Percentiles rank a stretch among this genome's conserved stretches.
phyloP scores from a whole-genome alignment of 2,888 invertebrate species.

The Tridacna crocea region DNA sequence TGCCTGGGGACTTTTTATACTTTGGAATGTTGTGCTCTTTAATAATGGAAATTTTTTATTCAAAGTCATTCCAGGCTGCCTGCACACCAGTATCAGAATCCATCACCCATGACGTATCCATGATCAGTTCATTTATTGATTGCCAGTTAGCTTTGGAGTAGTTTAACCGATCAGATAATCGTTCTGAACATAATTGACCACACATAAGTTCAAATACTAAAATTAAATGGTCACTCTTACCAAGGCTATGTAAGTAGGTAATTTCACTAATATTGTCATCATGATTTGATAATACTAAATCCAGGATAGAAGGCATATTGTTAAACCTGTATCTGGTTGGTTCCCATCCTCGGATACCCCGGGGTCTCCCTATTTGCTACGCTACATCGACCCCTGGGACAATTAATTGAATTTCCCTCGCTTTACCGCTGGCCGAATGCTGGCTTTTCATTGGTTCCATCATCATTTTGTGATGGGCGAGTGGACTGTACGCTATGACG shows the following conservation, averaged over 20 bases:
- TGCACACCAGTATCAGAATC: too few species aligned
- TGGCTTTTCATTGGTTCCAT: too few species aligned
- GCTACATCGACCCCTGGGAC: too few species aligned
- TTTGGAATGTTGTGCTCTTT: conserved; percentile 8
- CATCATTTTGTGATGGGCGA: too few species aligned
- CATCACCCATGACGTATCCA: too few species aligned
- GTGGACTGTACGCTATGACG: too few species aligned
- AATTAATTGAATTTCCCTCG: too few species aligned
- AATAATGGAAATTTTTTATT: background rate
- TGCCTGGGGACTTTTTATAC: background rate
- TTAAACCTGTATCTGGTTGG: conserved; percentile 2
- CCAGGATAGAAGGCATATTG: conserved; percentile 1
- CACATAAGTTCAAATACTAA: background rate
- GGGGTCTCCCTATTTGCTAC: too few species aligned
- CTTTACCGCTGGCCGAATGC: too few species aligned
- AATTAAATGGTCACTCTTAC: conserved; percentile 4
- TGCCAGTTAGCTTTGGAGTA: background rate
- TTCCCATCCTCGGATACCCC: too few species aligned
- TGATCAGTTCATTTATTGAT: too few species aligned
- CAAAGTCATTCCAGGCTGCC: too few species aligned
- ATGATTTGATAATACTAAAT: background rate
- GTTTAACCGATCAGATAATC: background rate
- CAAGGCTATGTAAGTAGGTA: background rate
- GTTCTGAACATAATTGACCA: background rate
- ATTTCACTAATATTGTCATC: background rate